These are phyloP conservation scores for Dyspetes luteomarginatus DNA, from an alignment of 2,888 invertebrate genomes.

Conservation along the genomic window DNA sequence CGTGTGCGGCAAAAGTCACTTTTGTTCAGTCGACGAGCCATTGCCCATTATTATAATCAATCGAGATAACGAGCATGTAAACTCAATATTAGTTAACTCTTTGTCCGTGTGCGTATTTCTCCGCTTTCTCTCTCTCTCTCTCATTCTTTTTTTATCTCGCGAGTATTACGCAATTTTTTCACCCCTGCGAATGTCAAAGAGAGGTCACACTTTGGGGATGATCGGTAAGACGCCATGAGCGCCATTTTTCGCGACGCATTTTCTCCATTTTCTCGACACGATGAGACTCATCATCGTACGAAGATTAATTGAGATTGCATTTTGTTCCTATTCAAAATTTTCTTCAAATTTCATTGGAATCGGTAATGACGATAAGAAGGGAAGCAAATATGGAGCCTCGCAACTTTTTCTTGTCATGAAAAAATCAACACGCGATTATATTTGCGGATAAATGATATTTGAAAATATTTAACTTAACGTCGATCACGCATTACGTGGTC, in stretches of 20 bases:
- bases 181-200: too few species aligned
- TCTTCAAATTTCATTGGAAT: too few species aligned
- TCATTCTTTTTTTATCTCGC: too few species aligned
- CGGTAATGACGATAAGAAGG: too few species aligned
- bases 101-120: background rate
- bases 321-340: too few species aligned
- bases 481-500: constrained; percentile 74
- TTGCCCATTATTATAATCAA: background rate
- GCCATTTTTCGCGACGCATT: background rate
- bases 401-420: too few species aligned
- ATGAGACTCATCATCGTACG: constrained; percentile 1
- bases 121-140: background rate
- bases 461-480: too few species aligned
- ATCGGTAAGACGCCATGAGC: background rate
- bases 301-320: constrained; percentile 47
- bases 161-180: background rate
- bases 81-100: background rate
- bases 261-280: background rate
- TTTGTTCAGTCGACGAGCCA: background rate
- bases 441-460: too few species aligned
- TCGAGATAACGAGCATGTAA: background rate
- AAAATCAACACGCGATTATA: too few species aligned
- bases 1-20: constrained; percentile 10
- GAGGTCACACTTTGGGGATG: background rate
- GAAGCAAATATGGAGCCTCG: too few species aligned